A percentile compares a stretch with the other conserved stretches of the same genome.
Evolutionary conservation across 2,888 invertebrate genomes (phyloP).

Genomic region (Cecidostiba fungosa): DNA sequence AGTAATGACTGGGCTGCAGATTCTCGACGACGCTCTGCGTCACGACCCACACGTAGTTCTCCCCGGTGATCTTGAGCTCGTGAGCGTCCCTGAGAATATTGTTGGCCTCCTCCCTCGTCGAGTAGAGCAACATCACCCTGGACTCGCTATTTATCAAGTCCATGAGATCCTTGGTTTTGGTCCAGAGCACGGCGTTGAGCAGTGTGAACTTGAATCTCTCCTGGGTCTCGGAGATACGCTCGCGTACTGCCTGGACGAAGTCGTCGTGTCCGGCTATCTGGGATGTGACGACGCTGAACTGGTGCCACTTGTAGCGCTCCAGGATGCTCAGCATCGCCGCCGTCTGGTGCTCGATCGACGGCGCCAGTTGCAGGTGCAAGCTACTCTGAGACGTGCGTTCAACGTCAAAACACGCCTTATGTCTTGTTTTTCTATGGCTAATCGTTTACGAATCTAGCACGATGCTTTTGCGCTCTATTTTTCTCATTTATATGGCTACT

Average conservation of each 20-base stretch:
- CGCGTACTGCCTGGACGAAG: slow-evolving; percentile 96
- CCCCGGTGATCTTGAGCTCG: slow-evolving; percentile 90
- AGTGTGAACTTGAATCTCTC: slow-evolving; percentile 91
- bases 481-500: too few relatives aligned
- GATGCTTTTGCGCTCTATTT: background rate
- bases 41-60: slow-evolving; percentile 98
- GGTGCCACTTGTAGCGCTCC: slow-evolving; percentile 97
- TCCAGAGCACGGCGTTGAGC: slow-evolving; percentile 92
- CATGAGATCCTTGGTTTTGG: slow-evolving; percentile 87
- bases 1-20: slow-evolving; percentile 87
- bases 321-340: slow-evolving; percentile 97
- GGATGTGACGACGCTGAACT: slow-evolving; percentile 96
- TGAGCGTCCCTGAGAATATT: slow-evolving; percentile 90
- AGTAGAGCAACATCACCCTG: slow-evolving; percentile 95
- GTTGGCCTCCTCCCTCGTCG: slow-evolving; percentile 93
- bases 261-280: slow-evolving; percentile 97
- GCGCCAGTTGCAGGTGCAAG: slow-evolving; percentile 95
- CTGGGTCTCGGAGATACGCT: slow-evolving; percentile 92
- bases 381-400: slow-evolving; percentile 83
- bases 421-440: too few relatives aligned
- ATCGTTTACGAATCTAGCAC: background rate
- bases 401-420: too few relatives aligned
- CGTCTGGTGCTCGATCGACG: slow-evolving; percentile 97
- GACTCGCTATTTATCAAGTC: slow-evolving; percentile 94
- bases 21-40: slow-evolving; percentile 96